Base-by-base conservation (phyloP, 2,113 vertebrate genomes). In the Sialia sialis region DNA sequence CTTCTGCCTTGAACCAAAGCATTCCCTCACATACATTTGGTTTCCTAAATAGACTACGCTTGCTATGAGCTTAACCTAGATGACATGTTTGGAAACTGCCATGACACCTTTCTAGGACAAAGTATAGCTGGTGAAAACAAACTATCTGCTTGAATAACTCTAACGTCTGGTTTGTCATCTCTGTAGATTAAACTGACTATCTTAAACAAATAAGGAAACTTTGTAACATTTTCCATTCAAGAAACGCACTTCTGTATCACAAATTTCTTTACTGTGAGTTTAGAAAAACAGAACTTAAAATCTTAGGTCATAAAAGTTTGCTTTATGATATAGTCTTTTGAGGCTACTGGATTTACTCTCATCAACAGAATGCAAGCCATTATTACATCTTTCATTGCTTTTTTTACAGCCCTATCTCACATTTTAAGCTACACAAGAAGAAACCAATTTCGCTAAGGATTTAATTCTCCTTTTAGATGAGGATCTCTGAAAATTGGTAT, bases 401-500 rank as follows among this genome's bases (percentile, higher is more conserved):
- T 84, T 92, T 86, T 95, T 38, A 92, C 19, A 87, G 72, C 52
- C 59, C 82, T 93, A 88, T 94, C 88, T 95, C 77, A 68, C 63
- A 87, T 87, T 74, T 34, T 83, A 90, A 94, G 73, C 79, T 82
- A 73, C 39, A 51, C 6, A 49, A 93, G 70, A 92, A 93, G 83
- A 93, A 96, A 94, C 87, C 54, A 2, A 74, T 88, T 93, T 96
- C 95, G 77, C 68, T 62, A 8, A 58, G 77, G 93, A 93, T 60
- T 86, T 51, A 52, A 43, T 46, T 91, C 93, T 83, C 84, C 79
- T 95, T 89, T 90, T 76, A 89, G n/a, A 86, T 1, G 13, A 76
- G 32, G 39, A 93, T 64, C n/a, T 84, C 76, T 90, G 88, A 96
- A 96, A 97, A 96, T 6, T 79, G 51, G 44, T 90, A 90, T 94